Evolutionary conservation across 2,797 vertebrate species (phyloP).

Genomic region (Dipus sagitta): DNA sequence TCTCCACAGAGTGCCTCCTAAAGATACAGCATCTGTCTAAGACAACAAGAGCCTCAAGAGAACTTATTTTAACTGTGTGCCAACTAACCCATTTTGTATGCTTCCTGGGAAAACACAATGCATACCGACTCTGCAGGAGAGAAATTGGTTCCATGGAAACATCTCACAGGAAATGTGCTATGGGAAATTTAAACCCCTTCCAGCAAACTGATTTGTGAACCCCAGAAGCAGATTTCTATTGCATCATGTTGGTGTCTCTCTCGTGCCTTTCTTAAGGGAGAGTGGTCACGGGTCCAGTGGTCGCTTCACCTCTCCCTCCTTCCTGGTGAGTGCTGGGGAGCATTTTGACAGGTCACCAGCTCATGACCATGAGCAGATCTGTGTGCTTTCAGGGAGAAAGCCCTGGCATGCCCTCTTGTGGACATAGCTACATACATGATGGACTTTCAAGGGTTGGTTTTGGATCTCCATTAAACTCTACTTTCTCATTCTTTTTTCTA

Average conservation of each 20-base stretch:
- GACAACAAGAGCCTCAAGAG: slow-evolving; percentile 15
- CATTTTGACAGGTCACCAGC: background rate
- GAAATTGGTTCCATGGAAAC: background rate
- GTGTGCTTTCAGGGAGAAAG: background rate
- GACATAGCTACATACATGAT: accelerated
- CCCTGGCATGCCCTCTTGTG: too few relatives aligned
- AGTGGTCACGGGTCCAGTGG: background rate
- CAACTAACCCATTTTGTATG: slow-evolving; percentile 56
- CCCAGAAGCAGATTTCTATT: background rate
- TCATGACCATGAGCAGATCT: background rate
- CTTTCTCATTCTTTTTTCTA: background rate
- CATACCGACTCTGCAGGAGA: background rate
- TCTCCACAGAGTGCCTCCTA: slow-evolving; percentile 12
- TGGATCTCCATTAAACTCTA: background rate
- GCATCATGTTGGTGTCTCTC: background rate
- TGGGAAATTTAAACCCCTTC: background rate
- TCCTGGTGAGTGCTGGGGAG: background rate
- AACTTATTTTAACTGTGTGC: slow-evolving; percentile 36
- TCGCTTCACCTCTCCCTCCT: background rate
- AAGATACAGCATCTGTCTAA: slow-evolving; percentile 36
- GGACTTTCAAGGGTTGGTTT: background rate
- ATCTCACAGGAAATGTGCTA: slow-evolving; percentile 46
- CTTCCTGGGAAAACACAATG: slow-evolving; percentile 43
- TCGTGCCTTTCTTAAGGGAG: background rate
- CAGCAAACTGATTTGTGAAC: slow-evolving; percentile 5